A percentile compares a stretch with the other conserved stretches of the same genome.
Conservation (phyloP, 2,797 vertebrate genomes). For the Sebastes vulpes region DNA sequence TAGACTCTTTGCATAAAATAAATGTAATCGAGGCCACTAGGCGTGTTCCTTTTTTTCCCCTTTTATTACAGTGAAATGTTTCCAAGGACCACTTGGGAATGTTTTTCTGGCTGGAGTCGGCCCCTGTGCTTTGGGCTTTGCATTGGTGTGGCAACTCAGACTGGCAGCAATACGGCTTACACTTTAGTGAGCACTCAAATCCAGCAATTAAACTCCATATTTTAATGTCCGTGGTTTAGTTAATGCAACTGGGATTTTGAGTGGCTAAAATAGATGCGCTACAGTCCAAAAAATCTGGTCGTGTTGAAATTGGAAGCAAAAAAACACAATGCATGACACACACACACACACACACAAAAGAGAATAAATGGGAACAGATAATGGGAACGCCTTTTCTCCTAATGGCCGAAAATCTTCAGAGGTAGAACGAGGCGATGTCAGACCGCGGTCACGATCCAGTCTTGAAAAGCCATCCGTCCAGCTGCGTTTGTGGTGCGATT, state of each 20-base stretch:
- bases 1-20: slow-evolving; percentile 55
- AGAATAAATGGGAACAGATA: background rate
- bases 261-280: background rate
- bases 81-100: slow-evolving; percentile 57
- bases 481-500: slow-evolving; percentile 48
- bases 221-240: slow-evolving; percentile 17
- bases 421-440: slow-evolving; percentile 11
- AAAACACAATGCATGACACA: background rate
- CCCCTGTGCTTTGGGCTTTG: slow-evolving; percentile 36
- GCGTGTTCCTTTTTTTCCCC: background rate
- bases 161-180: slow-evolving; percentile 23
- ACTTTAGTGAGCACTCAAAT: slow-evolving; percentile 30
- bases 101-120: slow-evolving; percentile 42
- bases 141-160: slow-evolving; percentile 29
- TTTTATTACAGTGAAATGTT: slow-evolving; percentile 48
- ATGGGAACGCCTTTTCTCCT: background rate
- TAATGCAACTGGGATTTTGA: slow-evolving; percentile 9
- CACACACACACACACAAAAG: background rate
- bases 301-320: background rate
- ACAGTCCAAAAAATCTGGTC: background rate
- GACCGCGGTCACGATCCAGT: background rate
- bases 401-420: slow-evolving; percentile 20
- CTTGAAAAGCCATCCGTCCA: slow-evolving; percentile 50
- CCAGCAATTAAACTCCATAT: slow-evolving; percentile 18
- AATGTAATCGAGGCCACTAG: slow-evolving; percentile 41